Evolutionary conservation across 2,797 vertebrate genomes (phyloP), one percentile per base, ranked within the genome.

Genomic region (Halcyon smyrnensis): DNA sequence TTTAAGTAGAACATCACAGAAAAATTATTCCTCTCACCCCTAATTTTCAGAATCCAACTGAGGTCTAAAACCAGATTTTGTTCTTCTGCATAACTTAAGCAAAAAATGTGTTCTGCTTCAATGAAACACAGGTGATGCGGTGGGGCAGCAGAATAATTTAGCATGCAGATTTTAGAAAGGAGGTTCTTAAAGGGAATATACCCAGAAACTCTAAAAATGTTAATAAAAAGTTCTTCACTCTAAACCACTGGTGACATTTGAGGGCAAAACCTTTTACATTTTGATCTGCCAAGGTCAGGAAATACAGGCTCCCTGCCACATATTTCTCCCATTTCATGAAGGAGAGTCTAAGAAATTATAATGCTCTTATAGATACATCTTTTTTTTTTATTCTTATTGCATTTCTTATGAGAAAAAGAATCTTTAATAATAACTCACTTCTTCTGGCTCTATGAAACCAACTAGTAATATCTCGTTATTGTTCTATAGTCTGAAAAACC

Each of bases 141-240:
- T 0, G 1, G 74, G 83, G 63, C 77, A 94, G 83, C 50, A 85
- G 94, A 95, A 95, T 95, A 95, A 97, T 95, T 94, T 94, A 74
- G 41, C 82, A 92, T 86, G 75, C 54, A 90, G 76, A 95, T 93
- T 76, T 91, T 80, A 74, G 46, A 92, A 96, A 89, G 56, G 30
- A 70, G 74, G 48, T 93, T 96, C 51, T 95, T 84, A 87, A 86
- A 97, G 45, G 39, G 24, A 96, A 86, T 91, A 78, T 94, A 93
- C 76, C 84, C 77, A 96, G 80, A 87, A 97, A 95, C 51, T 95
- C 91, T 84, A 81, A 92, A 97, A 96, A 94, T 87, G 76, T 54
- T 95, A 96, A 97, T 96, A 81, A 69, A 89, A 95, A 51, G 48
- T 87, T 96, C 70, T 91, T 95, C 50, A 56, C 24, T 91, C 50